Evolutionary conservation across 2,797 vertebrate species (phyloP), one percentile per base, ranked within the genome.

Genomic region (Sebastes reedi): DNA sequence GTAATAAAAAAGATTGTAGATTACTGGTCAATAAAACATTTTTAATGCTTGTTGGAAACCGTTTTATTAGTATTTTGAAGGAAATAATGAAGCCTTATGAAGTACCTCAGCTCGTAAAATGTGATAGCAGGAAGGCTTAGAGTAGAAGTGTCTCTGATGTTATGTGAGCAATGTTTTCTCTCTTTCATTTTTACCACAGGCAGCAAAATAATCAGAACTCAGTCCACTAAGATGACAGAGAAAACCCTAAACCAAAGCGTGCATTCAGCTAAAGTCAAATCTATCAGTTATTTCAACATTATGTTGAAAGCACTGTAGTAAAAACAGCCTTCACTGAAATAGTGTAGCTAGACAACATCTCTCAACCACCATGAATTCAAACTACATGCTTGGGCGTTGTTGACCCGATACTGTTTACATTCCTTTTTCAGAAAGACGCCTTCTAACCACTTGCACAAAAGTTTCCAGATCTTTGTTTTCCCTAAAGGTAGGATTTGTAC

Each of bases 101-200:
- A 75, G 88, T 86, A 92, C 90, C 87, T 92, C 91, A 91, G 80
- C 81, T 84, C n/a, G 4, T 76, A 80, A 87, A 83, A 84, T 89
- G 86, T 86, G 71, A 87, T 58, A 80, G 60, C 12, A 65, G 56
- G 67, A 72, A 72, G 67, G 77, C 56, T 75, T 60, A 29, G 36
- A 83, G 64, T 58, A 66, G 22, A 75, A 66, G 34, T 67, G 67
- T 85, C 54, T 87, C 32, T 72, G 60, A 20, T 69, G 42, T 76
- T 46, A 77, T 64, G 46, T 73, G 75, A 90, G 65, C 67, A 68
- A 70, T 65, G 56, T 30, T 72, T 74, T 52, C 13, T 24, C 18
- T 30, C 6, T 52, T 71, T 69, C 2, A 25, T 76, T 72, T 71
- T 71, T 24, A 77, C 12, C 24, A 65, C 20, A 32, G 9, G 4